Conservation (phyloP, 1,140 invertebrate genomes). For the Drosophila pectinifera region DNA sequence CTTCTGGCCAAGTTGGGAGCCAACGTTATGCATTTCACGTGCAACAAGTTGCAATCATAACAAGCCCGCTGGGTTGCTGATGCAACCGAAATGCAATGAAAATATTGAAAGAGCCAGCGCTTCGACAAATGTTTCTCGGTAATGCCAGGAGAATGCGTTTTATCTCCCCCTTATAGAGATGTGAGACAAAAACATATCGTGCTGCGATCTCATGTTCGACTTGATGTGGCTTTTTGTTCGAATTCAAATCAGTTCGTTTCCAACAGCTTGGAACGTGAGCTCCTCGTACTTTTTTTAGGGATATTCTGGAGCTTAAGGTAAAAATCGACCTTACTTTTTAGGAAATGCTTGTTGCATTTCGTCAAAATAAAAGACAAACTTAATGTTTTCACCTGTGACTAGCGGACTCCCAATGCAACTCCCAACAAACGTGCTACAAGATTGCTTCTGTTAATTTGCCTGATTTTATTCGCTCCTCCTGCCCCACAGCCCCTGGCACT, state of each 20-base stretch:
- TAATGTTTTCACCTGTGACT: constrained; percentile 2
- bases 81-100: constrained; percentile 77
- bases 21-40: constrained; percentile 80
- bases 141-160: constrained; percentile 34
- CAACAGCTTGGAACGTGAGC: neutral
- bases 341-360: neutral
- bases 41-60: constrained; percentile 83
- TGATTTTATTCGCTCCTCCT: constrained; percentile 20
- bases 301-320: too few relatives aligned
- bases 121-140: constrained; percentile 43
- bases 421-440: constrained; percentile 25
- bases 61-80: constrained; percentile 53
- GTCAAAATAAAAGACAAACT: neutral
- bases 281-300: neutral
- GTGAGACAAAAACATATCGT: constrained; percentile 48
- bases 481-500: neutral
- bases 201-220: constrained; percentile 24
- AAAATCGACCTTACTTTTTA: too few relatives aligned
- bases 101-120: constrained; percentile 66
- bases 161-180: constrained; percentile 6
- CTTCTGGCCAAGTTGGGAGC: constrained; percentile 25
- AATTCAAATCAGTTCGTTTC: constrained; percentile 23
- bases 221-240: constrained; percentile 12
- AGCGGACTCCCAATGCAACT: constrained; percentile 3
- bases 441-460: constrained; percentile 40